Percentiles rank a stretch among this genome's conserved stretches.
Evolutionary conservation across 2,113 vertebrate genomes (phyloP).

Genomic region (Gadus macrocephalus): DNA sequence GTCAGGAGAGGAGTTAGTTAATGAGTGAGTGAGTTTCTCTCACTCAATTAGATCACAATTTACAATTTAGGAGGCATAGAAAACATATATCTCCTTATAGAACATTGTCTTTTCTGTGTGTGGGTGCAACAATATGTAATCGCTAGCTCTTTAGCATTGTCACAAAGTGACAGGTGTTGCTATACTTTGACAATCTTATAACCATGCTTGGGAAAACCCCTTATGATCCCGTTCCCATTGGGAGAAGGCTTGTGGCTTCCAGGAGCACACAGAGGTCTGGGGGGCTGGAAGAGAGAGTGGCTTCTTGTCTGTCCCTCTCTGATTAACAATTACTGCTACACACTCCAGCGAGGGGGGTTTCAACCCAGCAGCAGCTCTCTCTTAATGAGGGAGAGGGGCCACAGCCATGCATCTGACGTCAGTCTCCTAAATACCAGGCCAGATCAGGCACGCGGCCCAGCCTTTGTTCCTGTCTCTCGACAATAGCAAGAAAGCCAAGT

Average conservation of each 20-base stretch:
- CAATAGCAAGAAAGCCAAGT: neutral
- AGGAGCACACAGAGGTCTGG: conserved; percentile 24
- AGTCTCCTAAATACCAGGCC: conserved; percentile 45
- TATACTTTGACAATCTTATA: too few relatives aligned
- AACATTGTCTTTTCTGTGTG: too few relatives aligned
- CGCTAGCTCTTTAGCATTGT: too few relatives aligned
- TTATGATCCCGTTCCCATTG: neutral
- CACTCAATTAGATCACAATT: too few relatives aligned
- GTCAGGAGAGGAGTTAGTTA: too few relatives aligned
- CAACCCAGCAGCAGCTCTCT: conserved; percentile 25
- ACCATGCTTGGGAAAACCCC: too few relatives aligned
- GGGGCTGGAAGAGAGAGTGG: conserved; percentile 14
- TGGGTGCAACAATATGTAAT: too few relatives aligned
- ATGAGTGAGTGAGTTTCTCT: too few relatives aligned
- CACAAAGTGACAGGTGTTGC: too few relatives aligned
- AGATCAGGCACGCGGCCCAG: conserved; percentile 27
- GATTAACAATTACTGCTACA: conserved; percentile 54
- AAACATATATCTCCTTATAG: too few relatives aligned
- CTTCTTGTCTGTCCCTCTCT: conserved; percentile 23
- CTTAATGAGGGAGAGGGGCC: conserved; percentile 49
- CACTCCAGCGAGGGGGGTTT: conserved; percentile 19
- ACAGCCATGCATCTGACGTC: conserved; percentile 36
- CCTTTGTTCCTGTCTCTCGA: conserved; percentile 30
- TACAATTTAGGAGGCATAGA: too few relatives aligned
- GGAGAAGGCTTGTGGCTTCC: neutral